Conservation (phyloP, 2,888 invertebrate genomes). For the Desoria tigrina region DNA sequence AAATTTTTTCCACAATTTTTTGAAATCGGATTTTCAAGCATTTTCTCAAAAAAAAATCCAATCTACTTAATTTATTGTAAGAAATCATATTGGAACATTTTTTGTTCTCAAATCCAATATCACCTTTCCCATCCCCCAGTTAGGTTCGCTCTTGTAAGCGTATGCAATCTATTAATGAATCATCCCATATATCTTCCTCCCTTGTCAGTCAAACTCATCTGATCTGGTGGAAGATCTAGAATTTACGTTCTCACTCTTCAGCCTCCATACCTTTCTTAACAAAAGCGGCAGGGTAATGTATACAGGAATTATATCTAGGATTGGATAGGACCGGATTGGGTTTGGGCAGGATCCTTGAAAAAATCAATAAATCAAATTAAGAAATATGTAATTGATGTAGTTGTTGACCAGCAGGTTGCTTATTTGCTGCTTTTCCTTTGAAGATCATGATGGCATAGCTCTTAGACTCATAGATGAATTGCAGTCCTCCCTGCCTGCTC, state of each 20-base stretch:
- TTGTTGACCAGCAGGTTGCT: conserved; percentile 18
- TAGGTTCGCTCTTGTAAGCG: background rate
- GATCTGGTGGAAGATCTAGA: conserved; percentile 14
- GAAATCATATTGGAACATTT: too few species aligned
- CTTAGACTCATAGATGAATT: background rate
- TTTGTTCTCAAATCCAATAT: too few species aligned
- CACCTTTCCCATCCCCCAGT: too few species aligned
- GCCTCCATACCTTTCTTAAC: too few species aligned
- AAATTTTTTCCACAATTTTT: too few species aligned
- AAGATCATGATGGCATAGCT: background rate
- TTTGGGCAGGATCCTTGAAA: conserved; percentile 25
- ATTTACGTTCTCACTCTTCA: conserved; percentile 1
- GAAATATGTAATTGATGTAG: conserved; percentile 26
- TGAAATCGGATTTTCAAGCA: too few species aligned
- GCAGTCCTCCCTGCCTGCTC: background rate
- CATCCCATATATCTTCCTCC: conserved; percentile 22
- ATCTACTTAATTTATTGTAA: too few species aligned
- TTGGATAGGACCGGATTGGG: conserved; percentile 6
- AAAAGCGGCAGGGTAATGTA: too few species aligned
- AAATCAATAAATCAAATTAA: conserved; percentile 28
- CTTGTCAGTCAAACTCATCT: conserved; percentile 24
- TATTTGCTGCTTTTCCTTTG: background rate
- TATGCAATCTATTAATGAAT: conserved; percentile 21
- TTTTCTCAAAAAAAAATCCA: too few species aligned
- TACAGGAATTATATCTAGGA: background rate